Conservation (phyloP, 2,888 invertebrate genomes). For the Orthosia gracilis region DNA sequence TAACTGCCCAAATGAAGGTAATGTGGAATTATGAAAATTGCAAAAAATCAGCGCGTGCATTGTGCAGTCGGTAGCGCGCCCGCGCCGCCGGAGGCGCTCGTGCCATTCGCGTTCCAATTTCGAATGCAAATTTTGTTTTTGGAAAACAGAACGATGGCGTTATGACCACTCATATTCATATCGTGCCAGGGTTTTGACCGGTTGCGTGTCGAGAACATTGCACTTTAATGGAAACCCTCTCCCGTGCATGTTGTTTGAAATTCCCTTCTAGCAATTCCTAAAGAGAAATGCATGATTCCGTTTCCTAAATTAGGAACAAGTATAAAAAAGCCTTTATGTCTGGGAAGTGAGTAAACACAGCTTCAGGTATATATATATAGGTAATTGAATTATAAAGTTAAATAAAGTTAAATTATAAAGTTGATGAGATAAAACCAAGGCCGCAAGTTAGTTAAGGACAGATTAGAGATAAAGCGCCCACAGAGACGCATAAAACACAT, state of each 20-base stretch:
- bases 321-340: neutral
- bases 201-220: constrained; percentile 81
- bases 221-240: constrained; percentile 73
- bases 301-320: constrained; percentile 5
- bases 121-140: constrained; percentile 86
- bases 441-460: neutral
- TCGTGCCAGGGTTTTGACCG: constrained; percentile 79
- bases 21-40: constrained; percentile 78
- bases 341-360: neutral
- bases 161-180: constrained; percentile 74
- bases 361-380: neutral
- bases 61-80: constrained; percentile 84
- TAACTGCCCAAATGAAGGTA: constrained; percentile 71
- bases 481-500: neutral
- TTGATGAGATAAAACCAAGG: neutral
- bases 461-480: constrained; percentile 4
- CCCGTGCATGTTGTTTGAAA: constrained; percentile 64
- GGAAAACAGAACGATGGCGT: constrained; percentile 74
- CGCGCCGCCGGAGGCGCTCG: constrained; percentile 87
- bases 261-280: constrained; percentile 43
- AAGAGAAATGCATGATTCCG: constrained; percentile 18
- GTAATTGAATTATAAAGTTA: neutral
- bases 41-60: constrained; percentile 73
- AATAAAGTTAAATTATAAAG: neutral
- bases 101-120: constrained; percentile 88